Evolutionary conservation across 2,888 invertebrate species (phyloP).

Genomic region (Caenorhabditis sinica): DNA sequence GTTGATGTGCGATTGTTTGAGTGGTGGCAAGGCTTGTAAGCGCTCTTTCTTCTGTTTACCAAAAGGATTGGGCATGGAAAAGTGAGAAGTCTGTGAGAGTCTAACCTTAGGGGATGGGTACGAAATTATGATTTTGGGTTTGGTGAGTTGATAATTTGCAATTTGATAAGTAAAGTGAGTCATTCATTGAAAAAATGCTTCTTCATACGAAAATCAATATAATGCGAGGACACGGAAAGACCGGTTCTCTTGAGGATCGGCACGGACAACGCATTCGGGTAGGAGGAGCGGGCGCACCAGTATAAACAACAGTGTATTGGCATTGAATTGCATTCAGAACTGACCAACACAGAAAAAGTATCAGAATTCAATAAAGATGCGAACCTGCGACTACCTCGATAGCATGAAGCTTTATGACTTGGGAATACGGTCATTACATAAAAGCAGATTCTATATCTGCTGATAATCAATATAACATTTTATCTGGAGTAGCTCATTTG

Average conservation of each 20-base stretch:
- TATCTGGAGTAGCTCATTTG: too few relatives aligned
- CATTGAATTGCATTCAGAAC: slow-evolving; percentile 19
- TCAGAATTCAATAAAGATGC: not conserved
- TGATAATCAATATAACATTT: too few relatives aligned
- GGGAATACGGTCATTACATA: not conserved
- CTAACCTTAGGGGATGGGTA: not conserved
- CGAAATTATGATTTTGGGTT: not conserved
- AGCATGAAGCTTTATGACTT: not conserved
- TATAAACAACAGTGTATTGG: slow-evolving; percentile 32
- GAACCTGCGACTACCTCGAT: too few relatives aligned
- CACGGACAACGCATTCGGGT: slow-evolving; percentile 23
- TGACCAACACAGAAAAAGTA: not conserved
- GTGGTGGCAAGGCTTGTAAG: slow-evolving; percentile 11
- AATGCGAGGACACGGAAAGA: slow-evolving; percentile 32
- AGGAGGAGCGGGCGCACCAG: slow-evolving; percentile 25
- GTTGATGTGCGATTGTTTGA: slow-evolving; percentile 41
- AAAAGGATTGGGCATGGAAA: slow-evolving; percentile 34
- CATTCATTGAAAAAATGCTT: not conserved
- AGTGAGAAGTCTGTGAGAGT: not conserved
- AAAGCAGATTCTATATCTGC: not conserved
- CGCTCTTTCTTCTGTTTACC: slow-evolving; percentile 27
- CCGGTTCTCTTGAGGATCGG: slow-evolving; percentile 61
- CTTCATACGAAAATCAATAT: slow-evolving; percentile 44
- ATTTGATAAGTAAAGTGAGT: not conserved
- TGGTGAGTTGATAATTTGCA: not conserved